Percentiles rank a stretch among this genome's conserved stretches.
Conservation (phyloP, 2,888 invertebrate genomes). For the Agriopis leucophaearia region DNA sequence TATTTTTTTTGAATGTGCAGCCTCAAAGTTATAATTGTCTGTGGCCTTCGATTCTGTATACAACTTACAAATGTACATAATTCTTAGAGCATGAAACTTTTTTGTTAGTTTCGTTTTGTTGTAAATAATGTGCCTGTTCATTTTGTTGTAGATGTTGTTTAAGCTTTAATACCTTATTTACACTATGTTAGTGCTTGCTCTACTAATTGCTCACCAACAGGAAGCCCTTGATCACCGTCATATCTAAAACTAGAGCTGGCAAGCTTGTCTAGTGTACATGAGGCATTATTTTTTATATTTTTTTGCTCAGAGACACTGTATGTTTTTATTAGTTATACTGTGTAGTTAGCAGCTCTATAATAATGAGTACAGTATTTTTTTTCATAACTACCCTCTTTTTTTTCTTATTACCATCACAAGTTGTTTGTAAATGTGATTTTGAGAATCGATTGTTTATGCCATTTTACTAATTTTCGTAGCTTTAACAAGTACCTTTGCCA, state of each 20-base stretch:
- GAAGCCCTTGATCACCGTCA: background rate
- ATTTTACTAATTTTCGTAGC: slow-evolving; percentile 16
- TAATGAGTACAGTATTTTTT: background rate
- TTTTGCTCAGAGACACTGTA: slow-evolving; percentile 17
- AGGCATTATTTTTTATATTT: slow-evolving; percentile 2
- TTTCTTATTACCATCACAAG: background rate
- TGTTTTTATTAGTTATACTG: background rate
- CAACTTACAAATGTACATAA: slow-evolving; percentile 6
- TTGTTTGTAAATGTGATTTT: background rate
- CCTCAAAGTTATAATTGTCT: background rate
- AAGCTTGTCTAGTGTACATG: background rate
- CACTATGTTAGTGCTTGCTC: slow-evolving; percentile 6
- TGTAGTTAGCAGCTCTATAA: slow-evolving; percentile 2
- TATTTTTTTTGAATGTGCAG: background rate
- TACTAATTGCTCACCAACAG: background rate
- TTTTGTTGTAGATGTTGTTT: slow-evolving; percentile 32
- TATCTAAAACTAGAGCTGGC: background rate
- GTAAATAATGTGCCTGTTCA: slow-evolving; percentile 36
- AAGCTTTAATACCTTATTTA: slow-evolving; percentile 36
- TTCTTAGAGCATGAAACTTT: slow-evolving; percentile 25
- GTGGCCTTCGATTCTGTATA: background rate
- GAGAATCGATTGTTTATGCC: slow-evolving; percentile 13
- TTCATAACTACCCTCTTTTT: background rate
- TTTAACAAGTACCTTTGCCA: slow-evolving; percentile 28
- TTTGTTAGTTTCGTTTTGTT: slow-evolving; percentile 29